These are phyloP conservation scores for Epinotia ramella DNA, from an alignment of 2,888 invertebrate species.

Conservation along the genomic window DNA sequence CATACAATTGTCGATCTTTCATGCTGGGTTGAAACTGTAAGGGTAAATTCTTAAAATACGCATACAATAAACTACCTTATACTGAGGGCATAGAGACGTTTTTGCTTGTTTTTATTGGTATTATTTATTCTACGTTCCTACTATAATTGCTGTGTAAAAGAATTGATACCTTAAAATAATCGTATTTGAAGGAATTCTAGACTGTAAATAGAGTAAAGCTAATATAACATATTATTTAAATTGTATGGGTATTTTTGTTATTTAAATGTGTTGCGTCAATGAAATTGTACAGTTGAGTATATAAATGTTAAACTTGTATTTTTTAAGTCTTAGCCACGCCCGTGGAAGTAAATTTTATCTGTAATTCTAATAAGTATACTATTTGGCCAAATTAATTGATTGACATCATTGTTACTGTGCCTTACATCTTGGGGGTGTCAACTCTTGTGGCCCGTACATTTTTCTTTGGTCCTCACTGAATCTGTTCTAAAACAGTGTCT, in stretches of 20 bases:
- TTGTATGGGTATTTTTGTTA: slow-evolving; percentile 29
- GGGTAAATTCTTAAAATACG: too few relatives aligned
- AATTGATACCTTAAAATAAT: background rate
- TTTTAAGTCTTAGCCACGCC: background rate
- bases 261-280: slow-evolving; percentile 35
- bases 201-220: slow-evolving; percentile 34
- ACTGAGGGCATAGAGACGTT: too few relatives aligned
- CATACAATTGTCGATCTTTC: too few relatives aligned
- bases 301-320: slow-evolving; percentile 39
- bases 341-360: background rate
- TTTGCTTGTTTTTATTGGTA: too few relatives aligned
- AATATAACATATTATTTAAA: slow-evolving; percentile 21
- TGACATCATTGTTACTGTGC: slow-evolving; percentile 9
- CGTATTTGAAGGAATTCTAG: slow-evolving; percentile 11
- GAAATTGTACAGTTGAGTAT: slow-evolving; percentile 40
- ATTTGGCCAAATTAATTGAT: slow-evolving; percentile 1
- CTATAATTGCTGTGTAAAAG: too few relatives aligned
- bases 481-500: background rate
- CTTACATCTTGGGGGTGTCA: slow-evolving; percentile 1
- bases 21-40: too few relatives aligned
- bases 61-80: too few relatives aligned
- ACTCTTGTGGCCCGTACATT: background rate
- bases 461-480: background rate
- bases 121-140: too few relatives aligned
- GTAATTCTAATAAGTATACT: background rate